Conservation (phyloP, 53 echinoderm and acorn worm genomes). For the Antedon mediterranea region DNA sequence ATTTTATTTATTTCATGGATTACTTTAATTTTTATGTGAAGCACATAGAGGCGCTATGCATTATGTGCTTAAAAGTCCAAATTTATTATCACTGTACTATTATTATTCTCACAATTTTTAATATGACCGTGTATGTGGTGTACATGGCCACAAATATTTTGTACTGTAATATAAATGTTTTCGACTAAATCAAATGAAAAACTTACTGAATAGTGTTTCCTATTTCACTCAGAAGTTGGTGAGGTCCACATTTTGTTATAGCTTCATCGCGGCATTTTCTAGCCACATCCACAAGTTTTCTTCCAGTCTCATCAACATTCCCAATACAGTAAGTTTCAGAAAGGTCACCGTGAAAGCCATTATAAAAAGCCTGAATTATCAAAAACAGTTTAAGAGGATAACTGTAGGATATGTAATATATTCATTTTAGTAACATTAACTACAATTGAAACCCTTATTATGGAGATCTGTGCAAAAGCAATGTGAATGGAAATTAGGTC, state of each 20-base stretch:
- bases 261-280: slow-evolving; percentile 80
- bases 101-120: too few species aligned
- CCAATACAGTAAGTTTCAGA: slow-evolving; percentile 81
- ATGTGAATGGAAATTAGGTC: too few species aligned
- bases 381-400: background rate
- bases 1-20: too few species aligned
- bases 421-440: background rate
- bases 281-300: slow-evolving; percentile 45
- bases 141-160: too few species aligned
- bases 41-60: too few species aligned
- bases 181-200: background rate
- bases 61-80: too few species aligned
- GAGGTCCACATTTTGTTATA: slow-evolving; percentile 46
- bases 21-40: too few species aligned
- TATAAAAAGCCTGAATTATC: slow-evolving; percentile 34
- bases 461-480: too few species aligned
- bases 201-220: slow-evolving; percentile 73
- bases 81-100: too few species aligned
- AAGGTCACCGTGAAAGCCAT: slow-evolving; percentile 82
- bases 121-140: background rate
- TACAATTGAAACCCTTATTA: too few species aligned
- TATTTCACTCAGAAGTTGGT: slow-evolving; percentile 34
- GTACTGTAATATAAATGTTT: too few species aligned
- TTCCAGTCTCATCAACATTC: slow-evolving; percentile 63
- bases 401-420: background rate